Conservation (phyloP, 2,888 invertebrate species). For the Himalopsyche japonica region DNA sequence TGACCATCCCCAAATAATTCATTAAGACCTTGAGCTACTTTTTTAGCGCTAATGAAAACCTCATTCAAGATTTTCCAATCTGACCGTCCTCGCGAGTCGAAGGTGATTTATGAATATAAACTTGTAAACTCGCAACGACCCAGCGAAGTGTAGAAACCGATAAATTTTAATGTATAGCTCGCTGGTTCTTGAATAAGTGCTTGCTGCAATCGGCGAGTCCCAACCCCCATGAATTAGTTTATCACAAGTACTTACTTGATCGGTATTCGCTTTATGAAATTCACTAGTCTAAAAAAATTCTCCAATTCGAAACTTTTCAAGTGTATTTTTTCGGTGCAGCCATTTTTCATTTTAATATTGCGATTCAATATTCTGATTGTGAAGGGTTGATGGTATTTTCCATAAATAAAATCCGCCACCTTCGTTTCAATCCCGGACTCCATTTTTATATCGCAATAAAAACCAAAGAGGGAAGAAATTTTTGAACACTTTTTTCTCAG, state of each 20-base stretch:
- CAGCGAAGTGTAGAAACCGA: slow-evolving; percentile 12
- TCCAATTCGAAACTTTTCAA: not conserved
- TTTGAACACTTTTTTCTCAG: not conserved
- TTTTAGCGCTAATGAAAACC: no score
- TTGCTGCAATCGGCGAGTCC: not conserved
- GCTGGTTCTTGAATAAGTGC: not conserved
- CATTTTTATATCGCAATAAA: not conserved
- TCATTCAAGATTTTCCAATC: no score
- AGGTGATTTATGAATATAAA: slow-evolving; percentile 22
- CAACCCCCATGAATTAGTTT: not conserved
- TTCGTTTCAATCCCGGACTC: no score
- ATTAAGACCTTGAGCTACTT: no score
- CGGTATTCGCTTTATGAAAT: not conserved
- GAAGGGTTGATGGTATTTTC: slow-evolving; percentile 2
- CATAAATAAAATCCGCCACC: no score
- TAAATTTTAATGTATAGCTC: slow-evolving; percentile 15
- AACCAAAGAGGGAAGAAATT: not conserved
- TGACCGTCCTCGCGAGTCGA: not conserved
- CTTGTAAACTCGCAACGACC: not conserved
- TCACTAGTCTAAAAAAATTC: not conserved
- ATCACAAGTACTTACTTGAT: not conserved
- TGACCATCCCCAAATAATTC: no score
- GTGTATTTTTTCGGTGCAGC: not conserved
- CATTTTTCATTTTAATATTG: slow-evolving; percentile 18
- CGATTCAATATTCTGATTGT: slow-evolving; percentile 22